These are phyloP conservation scores for Hyles euphorbiae DNA, from an alignment of 1,140 invertebrate genomes.

Conservation along the genomic window DNA sequence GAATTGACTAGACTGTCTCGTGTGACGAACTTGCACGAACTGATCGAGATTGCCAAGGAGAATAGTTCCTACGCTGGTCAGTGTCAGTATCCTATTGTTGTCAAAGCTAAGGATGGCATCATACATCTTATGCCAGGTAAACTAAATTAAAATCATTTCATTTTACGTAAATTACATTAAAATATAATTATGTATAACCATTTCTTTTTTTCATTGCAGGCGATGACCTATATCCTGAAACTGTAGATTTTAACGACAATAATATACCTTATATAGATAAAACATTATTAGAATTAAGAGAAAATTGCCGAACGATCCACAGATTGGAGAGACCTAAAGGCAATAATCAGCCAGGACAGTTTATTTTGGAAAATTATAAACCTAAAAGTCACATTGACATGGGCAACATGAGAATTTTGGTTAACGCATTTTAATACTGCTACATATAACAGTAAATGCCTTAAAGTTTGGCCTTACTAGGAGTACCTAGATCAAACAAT, in stretches of 20 bases:
- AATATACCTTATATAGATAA: slow-evolving; percentile 32
- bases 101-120: slow-evolving; percentile 49
- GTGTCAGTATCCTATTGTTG: slow-evolving; percentile 37
- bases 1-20: slow-evolving; percentile 45
- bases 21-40: slow-evolving; percentile 35
- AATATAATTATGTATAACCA: neutral
- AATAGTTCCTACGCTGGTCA: slow-evolving; percentile 41
- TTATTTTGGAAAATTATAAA: slow-evolving; percentile 47
- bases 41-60: slow-evolving; percentile 44
- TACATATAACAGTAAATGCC: slow-evolving; percentile 29
- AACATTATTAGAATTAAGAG: slow-evolving; percentile 45
- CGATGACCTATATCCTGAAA: slow-evolving; percentile 56
- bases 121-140: slow-evolving; percentile 51
- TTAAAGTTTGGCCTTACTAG: slow-evolving; percentile 47
- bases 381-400: slow-evolving; percentile 58
- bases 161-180: neutral
- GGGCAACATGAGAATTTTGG: slow-evolving; percentile 37
- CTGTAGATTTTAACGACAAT: slow-evolving; percentile 48
- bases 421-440: slow-evolving; percentile 25
- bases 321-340: slow-evolving; percentile 35
- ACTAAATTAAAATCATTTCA: neutral
- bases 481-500: slow-evolving; percentile 19
- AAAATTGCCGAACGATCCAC: slow-evolving; percentile 33
- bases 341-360: slow-evolving; percentile 2
- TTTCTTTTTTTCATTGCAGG: slow-evolving; percentile 41